Conservation (phyloP, 2,797 vertebrate species). For the Coreius guichenoti region DNA sequence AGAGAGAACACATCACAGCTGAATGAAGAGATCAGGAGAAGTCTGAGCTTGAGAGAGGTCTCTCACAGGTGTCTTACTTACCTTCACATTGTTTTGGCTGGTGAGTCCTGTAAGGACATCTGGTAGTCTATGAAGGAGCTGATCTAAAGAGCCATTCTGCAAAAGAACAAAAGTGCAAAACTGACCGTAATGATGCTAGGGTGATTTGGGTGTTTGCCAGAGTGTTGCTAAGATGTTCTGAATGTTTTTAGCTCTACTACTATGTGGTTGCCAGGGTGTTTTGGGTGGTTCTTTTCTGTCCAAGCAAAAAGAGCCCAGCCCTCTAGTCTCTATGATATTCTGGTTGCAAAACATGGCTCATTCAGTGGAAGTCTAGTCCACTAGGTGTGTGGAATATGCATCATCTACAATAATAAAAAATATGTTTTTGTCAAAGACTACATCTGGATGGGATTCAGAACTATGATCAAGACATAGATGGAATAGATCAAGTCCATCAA, state of each 20-base stretch:
- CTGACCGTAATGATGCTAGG: background rate
- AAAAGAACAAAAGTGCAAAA: background rate
- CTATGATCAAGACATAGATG: too few relatives aligned
- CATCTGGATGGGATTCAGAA: too few relatives aligned
- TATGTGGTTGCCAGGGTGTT: background rate
- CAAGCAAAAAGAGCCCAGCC: background rate
- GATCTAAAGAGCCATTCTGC: slow-evolving; percentile 81
- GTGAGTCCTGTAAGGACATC: slow-evolving; percentile 75
- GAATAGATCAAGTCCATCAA: too few relatives aligned
- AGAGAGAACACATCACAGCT: background rate
- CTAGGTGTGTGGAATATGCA: too few relatives aligned
- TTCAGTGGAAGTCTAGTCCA: background rate
- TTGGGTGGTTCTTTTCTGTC: background rate
- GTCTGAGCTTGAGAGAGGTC: background rate
- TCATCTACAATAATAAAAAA: background rate
- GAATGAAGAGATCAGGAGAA: background rate
- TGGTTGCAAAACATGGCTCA: background rate
- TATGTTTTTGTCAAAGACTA: too few relatives aligned
- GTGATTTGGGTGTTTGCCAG: background rate
- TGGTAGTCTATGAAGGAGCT: slow-evolving; percentile 78
- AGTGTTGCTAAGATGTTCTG: background rate
- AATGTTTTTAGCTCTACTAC: background rate
- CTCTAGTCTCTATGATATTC: background rate
- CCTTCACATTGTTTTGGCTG: slow-evolving; percentile 84
- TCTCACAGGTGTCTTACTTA: slow-evolving; percentile 51